Base-by-base conservation (phyloP, 2,888 invertebrate genomes). In the Cryptocephalus moraei region DNA sequence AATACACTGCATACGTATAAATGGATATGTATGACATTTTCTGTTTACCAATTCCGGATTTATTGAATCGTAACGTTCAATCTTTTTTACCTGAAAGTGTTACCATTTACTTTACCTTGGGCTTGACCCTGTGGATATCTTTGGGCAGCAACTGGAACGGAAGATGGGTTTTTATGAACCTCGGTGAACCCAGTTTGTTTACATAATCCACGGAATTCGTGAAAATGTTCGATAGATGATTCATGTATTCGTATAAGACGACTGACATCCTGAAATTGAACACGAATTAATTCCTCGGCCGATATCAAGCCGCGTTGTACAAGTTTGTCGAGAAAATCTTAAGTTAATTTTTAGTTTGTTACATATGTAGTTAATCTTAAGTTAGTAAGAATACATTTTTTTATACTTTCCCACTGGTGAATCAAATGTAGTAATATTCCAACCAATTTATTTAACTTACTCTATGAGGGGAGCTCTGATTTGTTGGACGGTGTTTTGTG, bases 391-490 rank as follows among this genome's bases (percentile, higher is more conserved):
- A n/a, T n/a, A n/a, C 6, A 22, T 22, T 22, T 6, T 22, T 4
- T 22, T 22, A 4, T 2, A 6, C 6, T 22, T 22, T 22, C 6
- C 22, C 22, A 4, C 22, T 22, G 6, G 22, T 22, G 2, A 4
- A 22, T 22, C 22, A 22, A 22, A 22, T 22, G 6, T 22, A 6
- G 22, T 2, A 6, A 2, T 6, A 4, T 22, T 22, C 6, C 6
- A 22, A 22, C 2, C 6, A 22, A 22, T 22, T 22, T 22, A 22
- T 6, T 22, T 34, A 34, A 55, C 59, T 64, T 62, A 69, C 74
- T 91, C 91, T 31, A 91, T 75, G 41, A 87, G 73, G 0, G 90
- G 89, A 44, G 85, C 84, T 41, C 91, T 76, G 32, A 82, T 74
- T 70, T 84, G 75, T 39, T 75, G 65, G 32, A 66, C 58, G 13